Base-by-base conservation (phyloP, 2,888 invertebrate species). In the Geotrupes spiniger region DNA sequence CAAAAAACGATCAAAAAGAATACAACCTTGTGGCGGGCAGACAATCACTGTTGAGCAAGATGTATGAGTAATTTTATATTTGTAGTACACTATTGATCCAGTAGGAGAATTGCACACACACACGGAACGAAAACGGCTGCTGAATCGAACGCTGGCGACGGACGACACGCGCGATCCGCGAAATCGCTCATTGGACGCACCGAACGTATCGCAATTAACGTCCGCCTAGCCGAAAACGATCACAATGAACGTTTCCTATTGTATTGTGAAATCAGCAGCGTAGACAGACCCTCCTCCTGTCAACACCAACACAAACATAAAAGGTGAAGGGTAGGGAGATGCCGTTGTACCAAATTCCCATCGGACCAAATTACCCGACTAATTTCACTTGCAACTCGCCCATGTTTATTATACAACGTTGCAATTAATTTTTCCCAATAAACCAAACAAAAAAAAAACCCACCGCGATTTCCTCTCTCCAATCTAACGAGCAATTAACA, bases 41-140 rank as follows among this genome's bases (percentile, higher is more conserved):
- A 58, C 56, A 56, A 47, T 63, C 64, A 60, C 63, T 64, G 64
- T 66, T 65, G 65, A 67, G 65, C 63, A 66, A 64, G 64, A 63
- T 51, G 56, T 64, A 64, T 64, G 61, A 63, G 62, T 63, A 66
- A 68, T 64, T 67, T 65, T 65, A 62, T 61, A 54, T 58, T 64
- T 67, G 59, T 63, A 63, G 58, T 65, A 62, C 62, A 64, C 68
- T 70, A 70, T 70, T 68, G 70, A 70, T 70, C 69, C 68, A 64
- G 59, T 60, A 58, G 59, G 59, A 57, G 60, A 62, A 63, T 64
- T 63, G 58, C 63, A 61, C 61, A 59, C 46, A 55, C 21, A 21
- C 54, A 60, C 59, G 58, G 59, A 58, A 59, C 56, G 52, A 56
- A 56, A 58, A 56, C 55, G 54, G 57, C 54, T 57, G 49, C 16